These are phyloP conservation scores for Alviniconcha strummeri DNA, from an alignment of 2,888 invertebrate species.

Conservation along the genomic window DNA sequence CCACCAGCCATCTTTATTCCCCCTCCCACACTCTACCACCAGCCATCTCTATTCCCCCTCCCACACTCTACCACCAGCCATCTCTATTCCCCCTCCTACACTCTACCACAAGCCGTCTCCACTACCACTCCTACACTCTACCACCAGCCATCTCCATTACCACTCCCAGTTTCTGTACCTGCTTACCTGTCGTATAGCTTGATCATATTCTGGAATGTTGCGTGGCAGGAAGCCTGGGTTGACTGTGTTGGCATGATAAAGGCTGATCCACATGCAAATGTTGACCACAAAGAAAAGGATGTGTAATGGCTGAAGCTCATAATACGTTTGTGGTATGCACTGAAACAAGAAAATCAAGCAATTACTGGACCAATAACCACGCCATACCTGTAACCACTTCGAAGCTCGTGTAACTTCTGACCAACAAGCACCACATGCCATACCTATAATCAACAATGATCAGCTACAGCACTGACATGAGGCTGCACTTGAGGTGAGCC, in stretches of 20 bases:
- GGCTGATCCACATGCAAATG: conserved; percentile 93
- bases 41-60: too few relatives aligned
- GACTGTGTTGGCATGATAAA: conserved; percentile 90
- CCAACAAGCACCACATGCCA: background rate
- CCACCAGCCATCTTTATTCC: too few relatives aligned
- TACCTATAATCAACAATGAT: background rate
- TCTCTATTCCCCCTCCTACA: too few relatives aligned
- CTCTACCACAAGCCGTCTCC: too few relatives aligned
- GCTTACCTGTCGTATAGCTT: conserved; percentile 83
- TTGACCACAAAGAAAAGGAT: conserved; percentile 94
- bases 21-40: too few relatives aligned
- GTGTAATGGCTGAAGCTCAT: conserved; percentile 81
- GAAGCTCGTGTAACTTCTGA: too few relatives aligned
- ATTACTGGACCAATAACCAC: background rate
- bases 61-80: too few relatives aligned
- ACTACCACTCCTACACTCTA: too few relatives aligned
- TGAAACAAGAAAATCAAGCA: conserved; percentile 66
- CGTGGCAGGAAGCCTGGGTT: conserved; percentile 93
- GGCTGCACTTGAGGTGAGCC: too few relatives aligned
- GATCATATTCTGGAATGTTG: conserved; percentile 91
- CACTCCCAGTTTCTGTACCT: too few relatives aligned
- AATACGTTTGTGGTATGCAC: conserved; percentile 94
- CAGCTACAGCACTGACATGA: too few relatives aligned
- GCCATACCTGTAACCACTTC: background rate
- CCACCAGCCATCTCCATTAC: too few relatives aligned